Evolutionary conservation across 2,113 vertebrate genomes (phyloP).

Genomic region (Anguilla japonica): DNA sequence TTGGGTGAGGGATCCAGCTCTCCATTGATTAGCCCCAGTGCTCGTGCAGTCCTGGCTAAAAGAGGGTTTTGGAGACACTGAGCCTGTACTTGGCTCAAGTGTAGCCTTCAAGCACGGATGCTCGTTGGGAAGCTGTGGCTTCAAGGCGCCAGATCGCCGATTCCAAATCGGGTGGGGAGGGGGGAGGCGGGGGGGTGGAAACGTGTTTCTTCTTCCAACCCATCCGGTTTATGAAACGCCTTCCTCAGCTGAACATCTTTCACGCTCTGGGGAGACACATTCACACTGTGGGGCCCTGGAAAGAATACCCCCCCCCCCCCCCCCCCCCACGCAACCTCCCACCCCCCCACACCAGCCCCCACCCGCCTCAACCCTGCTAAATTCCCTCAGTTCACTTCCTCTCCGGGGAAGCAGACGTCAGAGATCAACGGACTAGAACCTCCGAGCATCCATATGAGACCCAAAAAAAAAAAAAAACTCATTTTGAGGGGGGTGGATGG

Average conservation of each 20-base stretch:
- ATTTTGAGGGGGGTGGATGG: constrained; percentile 18
- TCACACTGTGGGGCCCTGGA: not conserved
- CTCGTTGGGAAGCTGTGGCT: too few relatives aligned
- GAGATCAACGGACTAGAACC: constrained; percentile 36
- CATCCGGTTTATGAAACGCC: not conserved
- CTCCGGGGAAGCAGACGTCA: constrained; percentile 35
- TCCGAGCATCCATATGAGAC: constrained; percentile 22
- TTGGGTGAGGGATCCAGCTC: too few relatives aligned
- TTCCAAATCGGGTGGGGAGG: too few relatives aligned
- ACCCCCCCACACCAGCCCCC: too few relatives aligned
- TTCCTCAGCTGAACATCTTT: constrained; percentile 11
- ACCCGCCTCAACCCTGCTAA: not conserved
- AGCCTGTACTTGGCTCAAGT: too few relatives aligned
- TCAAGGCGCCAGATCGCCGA: too few relatives aligned
- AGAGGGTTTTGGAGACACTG: too few relatives aligned
- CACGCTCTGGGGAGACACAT: not conserved
- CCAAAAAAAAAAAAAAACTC: constrained; percentile 36
- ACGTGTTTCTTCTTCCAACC: not conserved
- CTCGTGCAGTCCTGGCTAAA: too few relatives aligned
- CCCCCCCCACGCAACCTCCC: not conserved
- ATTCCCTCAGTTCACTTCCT: constrained; percentile 26
- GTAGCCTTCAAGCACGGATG: too few relatives aligned
- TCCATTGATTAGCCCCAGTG: too few relatives aligned
- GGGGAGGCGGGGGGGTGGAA: not conserved
- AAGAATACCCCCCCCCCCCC: not conserved